Conservation (phyloP, 2,113 vertebrate species). For the Ptyas mucosa region DNA sequence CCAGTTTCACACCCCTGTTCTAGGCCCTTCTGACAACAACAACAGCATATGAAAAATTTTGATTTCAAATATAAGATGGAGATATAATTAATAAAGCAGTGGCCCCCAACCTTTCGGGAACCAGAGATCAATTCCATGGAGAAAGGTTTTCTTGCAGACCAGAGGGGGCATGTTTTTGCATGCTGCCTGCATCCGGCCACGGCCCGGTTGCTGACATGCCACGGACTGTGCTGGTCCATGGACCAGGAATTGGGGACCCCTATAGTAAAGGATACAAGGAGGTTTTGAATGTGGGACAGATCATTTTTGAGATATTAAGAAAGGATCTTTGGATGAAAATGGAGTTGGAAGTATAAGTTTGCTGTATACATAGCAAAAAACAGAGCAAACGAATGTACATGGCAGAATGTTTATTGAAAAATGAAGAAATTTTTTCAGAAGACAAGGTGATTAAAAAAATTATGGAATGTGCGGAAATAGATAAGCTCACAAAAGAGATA, state of each 20-base stretch:
- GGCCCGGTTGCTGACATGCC: too few species aligned
- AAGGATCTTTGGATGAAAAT: background rate
- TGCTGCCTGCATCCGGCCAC: too few species aligned
- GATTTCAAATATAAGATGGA: background rate
- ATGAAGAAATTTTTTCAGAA: background rate
- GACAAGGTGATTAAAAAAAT: too few species aligned
- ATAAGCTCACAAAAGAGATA: too few species aligned
- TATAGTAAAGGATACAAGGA: background rate
- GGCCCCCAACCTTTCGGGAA: too few species aligned
- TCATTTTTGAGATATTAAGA: background rate
- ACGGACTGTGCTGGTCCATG: too few species aligned
- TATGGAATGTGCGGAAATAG: too few species aligned
- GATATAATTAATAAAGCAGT: background rate
- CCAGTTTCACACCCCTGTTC: too few species aligned
- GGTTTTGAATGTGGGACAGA: background rate
- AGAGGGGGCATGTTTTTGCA: too few species aligned
- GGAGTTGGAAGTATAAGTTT: background rate
- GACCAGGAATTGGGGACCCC: too few species aligned
- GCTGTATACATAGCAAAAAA: background rate
- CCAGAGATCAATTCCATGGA: too few species aligned
- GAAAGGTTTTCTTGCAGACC: too few species aligned
- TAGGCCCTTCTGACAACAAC: background rate
- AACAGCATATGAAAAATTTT: background rate
- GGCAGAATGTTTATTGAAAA: background rate
- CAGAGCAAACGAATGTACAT: background rate